Evolutionary conservation across 2,797 vertebrate species (phyloP).

Genomic region (Poeciliopsis infans): DNA sequence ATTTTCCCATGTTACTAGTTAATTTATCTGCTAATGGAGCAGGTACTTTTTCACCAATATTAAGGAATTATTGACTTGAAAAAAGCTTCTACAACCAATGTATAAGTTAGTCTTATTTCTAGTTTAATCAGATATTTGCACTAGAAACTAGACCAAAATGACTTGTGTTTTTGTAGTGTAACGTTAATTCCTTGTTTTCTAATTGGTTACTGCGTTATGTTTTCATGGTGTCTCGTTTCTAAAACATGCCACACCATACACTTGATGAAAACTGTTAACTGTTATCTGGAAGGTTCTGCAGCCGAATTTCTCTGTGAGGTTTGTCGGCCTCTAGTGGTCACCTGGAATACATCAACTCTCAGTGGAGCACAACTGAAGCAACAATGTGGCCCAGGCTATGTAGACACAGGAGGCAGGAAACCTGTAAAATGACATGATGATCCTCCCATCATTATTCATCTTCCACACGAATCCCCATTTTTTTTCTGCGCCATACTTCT

Average conservation of each 20-base stretch:
- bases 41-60: too few species aligned
- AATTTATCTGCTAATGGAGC: too few species aligned
- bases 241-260: not conserved
- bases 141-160: too few species aligned
- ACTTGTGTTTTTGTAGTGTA: too few species aligned
- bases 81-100: too few species aligned
- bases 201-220: too few species aligned
- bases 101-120: too few species aligned
- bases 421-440: conserved; percentile 29
- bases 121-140: too few species aligned
- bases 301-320: conserved; percentile 27
- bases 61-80: too few species aligned
- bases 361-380: not conserved
- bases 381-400: not conserved
- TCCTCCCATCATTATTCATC: conserved; percentile 60
- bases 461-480: conserved; percentile 62
- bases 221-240: too few species aligned
- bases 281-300: not conserved
- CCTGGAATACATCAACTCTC: conserved; percentile 37
- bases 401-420: not conserved
- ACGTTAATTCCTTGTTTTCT: too few species aligned
- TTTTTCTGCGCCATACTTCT: conserved; percentile 74
- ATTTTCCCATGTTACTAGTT: too few species aligned
- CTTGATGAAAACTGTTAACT: conserved; percentile 12
- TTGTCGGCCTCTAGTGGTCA: conserved; percentile 82